Evolutionary conservation across 2,113 vertebrate species (phyloP), one percentile per base, ranked within the genome.

Genomic region (Spermophilus dauricus): DNA sequence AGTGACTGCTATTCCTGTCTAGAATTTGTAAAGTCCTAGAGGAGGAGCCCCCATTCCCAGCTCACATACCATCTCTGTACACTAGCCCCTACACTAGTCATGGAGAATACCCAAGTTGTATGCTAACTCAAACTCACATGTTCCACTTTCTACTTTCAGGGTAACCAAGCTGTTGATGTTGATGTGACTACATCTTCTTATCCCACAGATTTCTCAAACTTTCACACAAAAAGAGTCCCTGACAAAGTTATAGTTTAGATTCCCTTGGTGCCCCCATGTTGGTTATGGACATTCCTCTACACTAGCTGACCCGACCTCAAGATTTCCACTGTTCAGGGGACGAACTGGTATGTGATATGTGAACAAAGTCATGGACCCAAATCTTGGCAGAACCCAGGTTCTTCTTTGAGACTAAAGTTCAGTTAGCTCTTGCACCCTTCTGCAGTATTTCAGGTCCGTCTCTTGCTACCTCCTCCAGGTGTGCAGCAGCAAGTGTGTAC

Each of bases 391-490:
- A 45, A 72, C 24, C 73, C 78, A 9, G 42, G n/a, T 17, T 70
- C 63, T 88, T 94, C 70, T 94, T 91, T 69, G 83, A 88, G 78
- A 81, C 18, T 51, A 75, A 48, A 91, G 11, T 12, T 16, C 20
- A 14, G 13, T 51, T 45, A 17, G 56, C 42, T 89, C 45, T 16
- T 53, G 1, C 9, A 67, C 6, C 13, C 56, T 78, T 80, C 45
- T 77, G 63, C 84, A n/a, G 20, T 56, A 26, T 58, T 78, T 88
- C 37, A 73, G 28, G 16, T 72, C 34, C 17, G 87, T 93, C 37
- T 65, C 30, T 86, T 75, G 37, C 28, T 69, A 67, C 6, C 22
- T 80, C 34, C 39, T 84, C 34, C 45, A 45, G 65, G 22, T n/a
- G 13, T 58, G 0, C 61, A 76, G 76, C 53, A 63, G 73, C 30